Conservation (phyloP, 2,888 invertebrate genomes). For the Ormyrus rosae region DNA sequence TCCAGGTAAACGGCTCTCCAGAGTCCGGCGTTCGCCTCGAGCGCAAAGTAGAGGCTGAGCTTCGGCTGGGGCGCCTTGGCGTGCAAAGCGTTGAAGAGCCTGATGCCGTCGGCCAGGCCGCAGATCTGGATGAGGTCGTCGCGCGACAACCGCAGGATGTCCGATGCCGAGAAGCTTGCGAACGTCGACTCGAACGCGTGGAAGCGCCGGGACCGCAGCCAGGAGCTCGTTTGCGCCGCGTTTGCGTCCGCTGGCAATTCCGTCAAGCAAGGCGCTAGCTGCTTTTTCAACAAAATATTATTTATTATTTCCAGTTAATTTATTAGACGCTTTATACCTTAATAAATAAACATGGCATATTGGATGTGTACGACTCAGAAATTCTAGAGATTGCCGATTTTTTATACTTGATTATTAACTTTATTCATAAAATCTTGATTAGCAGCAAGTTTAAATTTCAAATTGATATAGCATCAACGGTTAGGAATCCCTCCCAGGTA, state of each 20-base stretch:
- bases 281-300: background rate
- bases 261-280: background rate
- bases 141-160: constrained; percentile 90
- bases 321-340: background rate
- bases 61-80: constrained; percentile 86
- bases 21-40: constrained; percentile 77
- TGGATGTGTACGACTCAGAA: background rate
- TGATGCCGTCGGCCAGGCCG: constrained; percentile 94
- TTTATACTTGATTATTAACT: too few species aligned
- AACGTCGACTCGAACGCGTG: constrained; percentile 86
- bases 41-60: constrained; percentile 89
- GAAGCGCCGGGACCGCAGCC: constrained; percentile 89
- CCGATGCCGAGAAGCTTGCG: constrained; percentile 91
- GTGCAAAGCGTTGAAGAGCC: constrained; percentile 92
- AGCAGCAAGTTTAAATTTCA: too few species aligned
- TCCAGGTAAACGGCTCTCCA: constrained; percentile 90
- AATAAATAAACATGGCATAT: background rate
- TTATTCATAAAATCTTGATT: too few species aligned
- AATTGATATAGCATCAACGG: too few species aligned
- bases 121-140: constrained; percentile 97
- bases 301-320: too few species aligned
- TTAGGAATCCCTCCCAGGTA: constrained; percentile 7
- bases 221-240: constrained; percentile 74
- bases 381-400: too few species aligned
- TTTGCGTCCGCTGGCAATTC: constrained; percentile 82